A percentile compares a stretch with the other conserved stretches of the same genome.
phyloP scores from a whole-genome alignment of 2,113 vertebrate species.

The Phycodurus eques region DNA sequence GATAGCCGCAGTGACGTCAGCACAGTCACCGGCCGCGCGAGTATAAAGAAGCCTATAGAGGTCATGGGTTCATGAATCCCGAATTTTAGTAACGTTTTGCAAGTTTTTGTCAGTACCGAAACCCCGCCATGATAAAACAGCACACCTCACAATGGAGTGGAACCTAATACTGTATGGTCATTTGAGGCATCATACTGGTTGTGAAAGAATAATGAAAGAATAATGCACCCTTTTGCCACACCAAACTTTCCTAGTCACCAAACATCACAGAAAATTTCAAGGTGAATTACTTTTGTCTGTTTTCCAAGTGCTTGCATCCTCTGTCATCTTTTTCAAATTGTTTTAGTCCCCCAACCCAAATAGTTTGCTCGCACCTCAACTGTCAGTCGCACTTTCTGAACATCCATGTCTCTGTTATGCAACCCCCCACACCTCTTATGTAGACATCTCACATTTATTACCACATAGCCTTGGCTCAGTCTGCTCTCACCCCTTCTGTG shows the following conservation, averaged over 20 bases:
- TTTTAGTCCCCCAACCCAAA: constrained; percentile 24
- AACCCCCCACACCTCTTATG: constrained; percentile 28
- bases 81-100: too few relatives aligned
- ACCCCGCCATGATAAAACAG: too few relatives aligned
- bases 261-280: not conserved
- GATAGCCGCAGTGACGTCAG: too few relatives aligned
- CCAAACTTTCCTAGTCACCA: not conserved
- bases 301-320: not conserved
- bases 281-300: not conserved
- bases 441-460: constrained; percentile 76
- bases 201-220: too few relatives aligned
- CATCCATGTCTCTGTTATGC: constrained; percentile 33
- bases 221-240: too few relatives aligned
- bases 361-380: constrained; percentile 6
- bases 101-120: too few relatives aligned
- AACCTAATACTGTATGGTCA: too few relatives aligned
- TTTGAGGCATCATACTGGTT: too few relatives aligned
- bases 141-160: too few relatives aligned
- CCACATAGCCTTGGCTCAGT: constrained; percentile 73
- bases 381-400: constrained; percentile 45
- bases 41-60: too few relatives aligned
- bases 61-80: too few relatives aligned
- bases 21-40: too few relatives aligned
- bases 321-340: not conserved
- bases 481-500: constrained; percentile 72